Base-by-base conservation (phyloP, 2,113 vertebrate species). In the Poeciliopsis occidentalis region DNA sequence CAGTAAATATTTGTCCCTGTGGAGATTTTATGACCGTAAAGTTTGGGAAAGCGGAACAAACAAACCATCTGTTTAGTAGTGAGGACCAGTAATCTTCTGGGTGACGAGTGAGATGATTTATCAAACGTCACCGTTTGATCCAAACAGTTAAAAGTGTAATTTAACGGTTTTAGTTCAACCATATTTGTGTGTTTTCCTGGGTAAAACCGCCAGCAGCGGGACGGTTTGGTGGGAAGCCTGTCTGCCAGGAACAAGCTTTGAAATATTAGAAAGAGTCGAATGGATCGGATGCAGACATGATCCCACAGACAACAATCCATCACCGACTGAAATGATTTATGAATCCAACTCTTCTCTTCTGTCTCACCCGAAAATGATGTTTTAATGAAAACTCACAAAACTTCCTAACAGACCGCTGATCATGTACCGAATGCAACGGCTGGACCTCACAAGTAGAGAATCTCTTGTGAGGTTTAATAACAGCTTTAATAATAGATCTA, bases 221-320 rank as follows among this genome's bases (percentile, higher is more conserved):
- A 73, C 63, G 67, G 73, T 76, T 67, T 81, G 75, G 83, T 68
- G 67, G 80, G 71, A 77, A 80, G 64, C 77, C 85, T 47, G 34
- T 84, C 74, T 80, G 73, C 62, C 76, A 78, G 4, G 84, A 83
- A 87, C 82, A 67, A 67, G 81, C 88, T 87, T 91, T 87, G 82
- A 86, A 85, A 83, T 82, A 83, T 92, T 80, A 87, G 72, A 81
- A 89, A 41, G 66, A 83, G 80, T 82, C 69, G 69, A 68, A 85
- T 44, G 64, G 66, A 81, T 80, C 31, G 73, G 71, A 76, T 64
- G 76, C 82, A 69, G 75, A 15, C 39, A 7, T 72, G 90, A 84
- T 85, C 80, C 74, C 87, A 90, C 85, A 75, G 12, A 64, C 78
- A 75, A 47, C 69, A 66, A 73, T 87, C 86, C 87, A 84, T 88